Evolutionary conservation across 2,797 vertebrate species (phyloP), one percentile per base, ranked within the genome.

Genomic region (Mormyrops attenuatus): DNA sequence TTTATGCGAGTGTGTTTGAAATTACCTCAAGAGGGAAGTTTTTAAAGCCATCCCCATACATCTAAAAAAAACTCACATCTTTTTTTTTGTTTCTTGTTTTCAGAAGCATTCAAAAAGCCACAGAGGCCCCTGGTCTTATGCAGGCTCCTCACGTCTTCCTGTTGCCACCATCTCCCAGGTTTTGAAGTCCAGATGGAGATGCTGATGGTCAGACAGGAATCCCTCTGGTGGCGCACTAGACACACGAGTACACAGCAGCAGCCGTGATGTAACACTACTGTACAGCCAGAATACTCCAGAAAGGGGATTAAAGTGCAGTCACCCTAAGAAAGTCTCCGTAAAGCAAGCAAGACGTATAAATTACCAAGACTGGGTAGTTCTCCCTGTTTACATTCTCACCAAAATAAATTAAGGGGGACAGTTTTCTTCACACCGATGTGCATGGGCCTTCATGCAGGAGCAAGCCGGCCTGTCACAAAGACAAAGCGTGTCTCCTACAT

Each of bases 401-500:
- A 49, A 47, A 84, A 84, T 47, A 84, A 84, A 47, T 84, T 26
- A 44, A 13, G 17, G 38, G 15, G 20, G 38, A n/a, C 80, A 5
- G 5, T 84, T 49, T 38, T 38, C 34, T 47, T 44, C 44, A 5
- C 41, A 22, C 41, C 3, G 9, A 84, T 49, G 17, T 3, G 44
- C 17, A 47, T 7, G 7, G n/a, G 26, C 22, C 15, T 0, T 20
- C 13, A 60, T 15, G 8, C 30, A 57, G 26, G 26, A 49, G 50
- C 84, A 49, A 60, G 9, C 30, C 47, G 1, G 47, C 17, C 80
- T 73, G 88, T 88, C 89, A 86, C 44, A 6, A 57, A 90, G 77
- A 90, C 87, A 90, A 90, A 90, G 88, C 80, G 26, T 49, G 30
- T 44, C 30, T 17, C 38, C 63, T 52, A 26, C 34, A n/a, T 20